phyloP scores from a whole-genome alignment of 2,797 vertebrate species.

The Discoglossus pictus region DNA sequence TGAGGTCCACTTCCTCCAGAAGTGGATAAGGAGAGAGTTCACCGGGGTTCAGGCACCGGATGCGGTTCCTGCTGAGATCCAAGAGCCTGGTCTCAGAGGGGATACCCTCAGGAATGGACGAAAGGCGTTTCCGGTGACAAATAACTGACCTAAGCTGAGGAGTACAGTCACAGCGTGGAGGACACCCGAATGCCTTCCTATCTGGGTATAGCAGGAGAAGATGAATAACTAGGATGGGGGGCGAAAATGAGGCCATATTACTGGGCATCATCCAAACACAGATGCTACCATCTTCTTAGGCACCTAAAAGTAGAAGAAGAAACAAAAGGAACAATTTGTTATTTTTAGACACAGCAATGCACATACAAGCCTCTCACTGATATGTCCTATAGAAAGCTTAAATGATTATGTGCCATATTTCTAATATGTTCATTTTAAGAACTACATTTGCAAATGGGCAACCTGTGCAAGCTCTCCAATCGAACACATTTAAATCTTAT shows the following conservation, averaged over 20 bases:
- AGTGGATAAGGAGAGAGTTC: conserved; percentile 81
- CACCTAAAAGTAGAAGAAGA: conserved; percentile 66
- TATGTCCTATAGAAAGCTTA: too few species aligned
- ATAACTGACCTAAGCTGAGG: conserved; percentile 77
- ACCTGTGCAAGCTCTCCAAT: too few species aligned
- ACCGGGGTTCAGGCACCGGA: conserved; percentile 89
- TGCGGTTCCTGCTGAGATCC: conserved; percentile 90
- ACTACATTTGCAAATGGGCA: too few species aligned
- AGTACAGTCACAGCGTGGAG: conserved; percentile 88
- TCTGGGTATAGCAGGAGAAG: conserved; percentile 68
- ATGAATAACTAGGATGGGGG: conserved; percentile 72
- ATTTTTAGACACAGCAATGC: too few species aligned
- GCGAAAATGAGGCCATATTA: conserved; percentile 71
- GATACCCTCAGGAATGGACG: conserved; percentile 86
- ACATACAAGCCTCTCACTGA: background rate
- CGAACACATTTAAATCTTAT: too few species aligned
- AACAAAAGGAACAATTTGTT: too few species aligned
- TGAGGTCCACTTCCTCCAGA: conserved; percentile 92
- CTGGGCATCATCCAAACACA: conserved; percentile 72
- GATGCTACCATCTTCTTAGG: conserved; percentile 71
- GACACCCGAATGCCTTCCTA: conserved; percentile 75
- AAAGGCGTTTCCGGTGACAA: conserved; percentile 85
- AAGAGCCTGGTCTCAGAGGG: conserved; percentile 84
- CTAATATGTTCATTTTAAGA: too few species aligned
- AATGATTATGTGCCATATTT: background rate